phyloP scores from a whole-genome alignment of 2,113 vertebrate genomes.

The Chinchilla lanigera region DNA sequence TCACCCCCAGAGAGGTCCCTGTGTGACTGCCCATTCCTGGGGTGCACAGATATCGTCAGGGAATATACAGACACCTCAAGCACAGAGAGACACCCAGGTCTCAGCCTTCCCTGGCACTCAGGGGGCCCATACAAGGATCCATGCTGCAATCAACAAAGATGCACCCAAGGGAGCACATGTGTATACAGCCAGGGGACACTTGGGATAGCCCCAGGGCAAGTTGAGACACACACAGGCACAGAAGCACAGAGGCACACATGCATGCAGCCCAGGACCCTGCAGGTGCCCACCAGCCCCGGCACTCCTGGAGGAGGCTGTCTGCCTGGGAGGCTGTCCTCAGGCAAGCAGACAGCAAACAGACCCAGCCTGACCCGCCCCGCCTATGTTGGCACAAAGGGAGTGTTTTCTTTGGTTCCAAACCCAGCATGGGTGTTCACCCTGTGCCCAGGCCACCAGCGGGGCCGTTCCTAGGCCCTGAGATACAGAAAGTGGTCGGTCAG shows the following conservation, averaged over 20 bases:
- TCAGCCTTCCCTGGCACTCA: neutral
- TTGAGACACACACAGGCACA: no score
- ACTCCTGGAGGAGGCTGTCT: neutral
- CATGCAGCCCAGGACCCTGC: neutral
- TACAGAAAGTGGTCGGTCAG: neutral
- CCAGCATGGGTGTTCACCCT: neutral
- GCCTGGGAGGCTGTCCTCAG: neutral
- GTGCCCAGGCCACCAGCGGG: neutral
- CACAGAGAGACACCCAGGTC: no score
- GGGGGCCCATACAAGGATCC: neutral
- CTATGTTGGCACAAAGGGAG: constrained; percentile 63
- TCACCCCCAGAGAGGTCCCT: neutral
- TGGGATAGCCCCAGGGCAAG: neutral
- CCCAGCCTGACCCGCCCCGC: constrained; percentile 69
- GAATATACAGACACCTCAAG: fast-evolving
- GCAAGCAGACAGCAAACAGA: constrained; percentile 72
- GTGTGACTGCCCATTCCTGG: neutral
- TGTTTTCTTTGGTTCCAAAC: constrained; percentile 67
- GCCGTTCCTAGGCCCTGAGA: neutral
- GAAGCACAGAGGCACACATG: neutral
- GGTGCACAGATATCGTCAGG: neutral
- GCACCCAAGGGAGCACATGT: fast-evolving
- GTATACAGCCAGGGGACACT: no score
- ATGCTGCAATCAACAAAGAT: neutral
- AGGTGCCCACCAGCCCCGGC: neutral